Percentiles rank a stretch among this genome's conserved stretches.
Conservation (phyloP, 1,140 invertebrate genomes). For the Drosophila tropicalis region DNA sequence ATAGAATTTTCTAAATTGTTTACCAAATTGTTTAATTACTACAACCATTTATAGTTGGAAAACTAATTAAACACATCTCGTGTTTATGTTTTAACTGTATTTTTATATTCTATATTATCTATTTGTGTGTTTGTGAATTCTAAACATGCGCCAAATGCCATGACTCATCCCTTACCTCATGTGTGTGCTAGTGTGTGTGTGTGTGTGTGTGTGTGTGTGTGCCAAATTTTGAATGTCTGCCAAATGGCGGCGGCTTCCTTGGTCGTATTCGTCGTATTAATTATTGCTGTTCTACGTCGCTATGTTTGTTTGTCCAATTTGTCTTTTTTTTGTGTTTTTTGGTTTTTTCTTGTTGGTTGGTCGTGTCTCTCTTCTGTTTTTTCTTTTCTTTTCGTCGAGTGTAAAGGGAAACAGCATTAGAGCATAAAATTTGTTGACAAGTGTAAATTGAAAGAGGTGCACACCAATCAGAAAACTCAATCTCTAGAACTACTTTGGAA, state of each 20-base stretch:
- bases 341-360: constrained; percentile 35
- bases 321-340: constrained; percentile 62
- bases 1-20: background rate
- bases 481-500: constrained; percentile 70
- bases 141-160: constrained; percentile 77
- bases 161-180: constrained; percentile 59
- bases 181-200: constrained; percentile 24
- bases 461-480: constrained; percentile 52
- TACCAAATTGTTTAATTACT: background rate
- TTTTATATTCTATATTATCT: constrained; percentile 52
- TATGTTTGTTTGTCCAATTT: constrained; percentile 80
- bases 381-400: background rate
- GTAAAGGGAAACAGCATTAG: constrained; percentile 25
- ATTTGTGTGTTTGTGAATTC: constrained; percentile 68
- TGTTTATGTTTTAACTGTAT: constrained; percentile 53
- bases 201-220: constrained; percentile 35
- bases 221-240: constrained; percentile 75
- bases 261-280: constrained; percentile 71
- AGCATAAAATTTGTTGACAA: constrained; percentile 75
- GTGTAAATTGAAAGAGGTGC: constrained; percentile 62
- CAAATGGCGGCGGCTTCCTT: constrained; percentile 80
- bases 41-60: background rate
- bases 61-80: constrained; percentile 45
- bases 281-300: constrained; percentile 80
- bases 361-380: constrained; percentile 64